These are phyloP conservation scores for Mayetiola destructor DNA, from an alignment of 2,888 invertebrate species.

Conservation along the genomic window DNA sequence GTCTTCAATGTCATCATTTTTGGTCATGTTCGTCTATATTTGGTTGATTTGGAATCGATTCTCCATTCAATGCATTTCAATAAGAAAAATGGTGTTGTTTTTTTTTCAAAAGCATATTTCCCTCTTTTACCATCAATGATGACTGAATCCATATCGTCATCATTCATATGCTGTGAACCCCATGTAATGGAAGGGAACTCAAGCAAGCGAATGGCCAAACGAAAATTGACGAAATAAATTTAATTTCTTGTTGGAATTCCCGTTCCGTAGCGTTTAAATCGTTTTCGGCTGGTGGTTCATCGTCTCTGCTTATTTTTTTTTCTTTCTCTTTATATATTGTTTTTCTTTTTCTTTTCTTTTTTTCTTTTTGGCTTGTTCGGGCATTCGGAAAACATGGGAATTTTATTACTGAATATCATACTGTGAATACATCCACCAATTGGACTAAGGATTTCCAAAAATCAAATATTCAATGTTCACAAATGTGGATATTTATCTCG, in stretches of 20 bases:
- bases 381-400: neutral
- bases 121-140: no score
- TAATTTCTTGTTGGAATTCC: constrained; percentile 5
- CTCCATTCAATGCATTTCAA: neutral
- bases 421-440: constrained; percentile 3
- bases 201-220: neutral
- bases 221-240: constrained; percentile 2
- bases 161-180: no score
- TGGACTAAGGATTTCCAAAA: no score
- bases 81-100: constrained; percentile 1
- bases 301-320: no score
- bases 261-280: neutral
- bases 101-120: neutral
- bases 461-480: no score
- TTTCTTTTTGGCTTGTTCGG: no score
- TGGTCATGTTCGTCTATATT: constrained; percentile 9
- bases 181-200: neutral
- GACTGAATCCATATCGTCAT: no score
- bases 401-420: constrained; percentile 6
- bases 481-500: neutral
- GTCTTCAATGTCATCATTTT: constrained; percentile 8
- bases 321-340: no score
- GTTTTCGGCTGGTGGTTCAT: neutral
- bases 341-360: no score
- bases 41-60: constrained; percentile 7